Evolutionary conservation across 2,888 invertebrate species (phyloP).

Genomic region (Proisotoma minuta): DNA sequence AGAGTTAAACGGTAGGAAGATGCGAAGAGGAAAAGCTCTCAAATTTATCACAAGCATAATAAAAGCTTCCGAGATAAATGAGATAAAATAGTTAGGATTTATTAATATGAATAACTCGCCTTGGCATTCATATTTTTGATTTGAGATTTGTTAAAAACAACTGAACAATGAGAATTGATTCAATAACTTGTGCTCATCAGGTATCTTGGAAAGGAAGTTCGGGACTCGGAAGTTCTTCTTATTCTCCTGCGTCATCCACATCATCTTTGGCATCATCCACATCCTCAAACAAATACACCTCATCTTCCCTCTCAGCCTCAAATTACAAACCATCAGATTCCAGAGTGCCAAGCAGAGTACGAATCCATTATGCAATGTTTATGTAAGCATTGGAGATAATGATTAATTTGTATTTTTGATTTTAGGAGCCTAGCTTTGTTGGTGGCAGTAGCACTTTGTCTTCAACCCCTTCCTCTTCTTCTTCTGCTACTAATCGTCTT

Average conservation of each 20-base stretch:
- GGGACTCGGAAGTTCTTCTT: conserved; percentile 29
- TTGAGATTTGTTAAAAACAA: too few relatives aligned
- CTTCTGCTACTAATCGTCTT: conserved; percentile 18
- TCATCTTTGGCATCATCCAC: conserved; percentile 27
- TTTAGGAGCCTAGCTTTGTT: conserved; percentile 32
- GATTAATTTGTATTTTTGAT: not conserved
- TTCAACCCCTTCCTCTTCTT: not conserved
- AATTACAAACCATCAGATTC: conserved; percentile 22
- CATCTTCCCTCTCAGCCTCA: conserved; percentile 13
- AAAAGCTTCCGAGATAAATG: too few relatives aligned
- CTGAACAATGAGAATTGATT: conserved; percentile 2
- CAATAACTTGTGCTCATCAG: conserved; percentile 10
- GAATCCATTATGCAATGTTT: not conserved
- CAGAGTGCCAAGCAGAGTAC: conserved; percentile 24
- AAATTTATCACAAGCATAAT: too few relatives aligned
- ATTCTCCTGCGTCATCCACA: conserved; percentile 24
- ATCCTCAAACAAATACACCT: conserved; percentile 25
- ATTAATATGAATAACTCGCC: not conserved
- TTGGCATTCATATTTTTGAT: too few relatives aligned
- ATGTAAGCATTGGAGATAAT: too few relatives aligned
- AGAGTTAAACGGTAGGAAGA: too few relatives aligned
- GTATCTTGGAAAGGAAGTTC: conserved; percentile 17
- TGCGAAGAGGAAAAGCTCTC: too few relatives aligned
- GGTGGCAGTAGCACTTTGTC: conserved; percentile 4
- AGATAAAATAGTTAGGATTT: too few relatives aligned